Conservation (phyloP, 2,888 invertebrate species). For the Latrodectus hesperus region DNA sequence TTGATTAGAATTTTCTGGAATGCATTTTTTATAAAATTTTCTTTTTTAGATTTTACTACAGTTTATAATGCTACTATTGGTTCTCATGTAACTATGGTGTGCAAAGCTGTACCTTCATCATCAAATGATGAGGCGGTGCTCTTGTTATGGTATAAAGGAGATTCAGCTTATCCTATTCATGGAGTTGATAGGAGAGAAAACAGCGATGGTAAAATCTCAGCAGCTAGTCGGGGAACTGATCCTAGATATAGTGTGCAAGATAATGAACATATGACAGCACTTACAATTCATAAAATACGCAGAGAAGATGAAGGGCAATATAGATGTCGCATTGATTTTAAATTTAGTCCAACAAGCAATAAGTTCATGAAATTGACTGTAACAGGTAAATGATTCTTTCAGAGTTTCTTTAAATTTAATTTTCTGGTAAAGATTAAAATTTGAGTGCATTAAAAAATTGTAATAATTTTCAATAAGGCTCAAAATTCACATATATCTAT, state of each 20-base stretch:
- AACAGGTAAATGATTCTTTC: conserved; percentile 16
- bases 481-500: not conserved
- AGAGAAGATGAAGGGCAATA: conserved; percentile 61
- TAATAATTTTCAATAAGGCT: too few relatives aligned
- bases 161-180: conserved; percentile 58
- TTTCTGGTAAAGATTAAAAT: too few relatives aligned
- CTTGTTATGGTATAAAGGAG: conserved; percentile 62
- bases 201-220: conserved; percentile 9
- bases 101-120: conserved; percentile 44
- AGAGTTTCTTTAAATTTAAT: not conserved
- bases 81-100: conserved; percentile 49
- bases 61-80: conserved; percentile 53
- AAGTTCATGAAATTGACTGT: conserved; percentile 63
- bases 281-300: conserved; percentile 51
- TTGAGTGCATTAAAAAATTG: too few relatives aligned
- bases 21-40: not conserved
- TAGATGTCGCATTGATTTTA: conserved; percentile 57
- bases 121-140: conserved; percentile 39
- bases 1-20: not conserved
- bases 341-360: conserved; percentile 33
- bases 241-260: conserved; percentile 45
- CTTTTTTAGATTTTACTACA: conserved; percentile 33
- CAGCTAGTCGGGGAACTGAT: conserved; percentile 51
- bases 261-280: conserved; percentile 34
- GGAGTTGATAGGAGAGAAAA: conserved; percentile 45